Evolutionary conservation across 2,888 invertebrate species (phyloP).

Genomic region (Drosophila ustulata): DNA sequence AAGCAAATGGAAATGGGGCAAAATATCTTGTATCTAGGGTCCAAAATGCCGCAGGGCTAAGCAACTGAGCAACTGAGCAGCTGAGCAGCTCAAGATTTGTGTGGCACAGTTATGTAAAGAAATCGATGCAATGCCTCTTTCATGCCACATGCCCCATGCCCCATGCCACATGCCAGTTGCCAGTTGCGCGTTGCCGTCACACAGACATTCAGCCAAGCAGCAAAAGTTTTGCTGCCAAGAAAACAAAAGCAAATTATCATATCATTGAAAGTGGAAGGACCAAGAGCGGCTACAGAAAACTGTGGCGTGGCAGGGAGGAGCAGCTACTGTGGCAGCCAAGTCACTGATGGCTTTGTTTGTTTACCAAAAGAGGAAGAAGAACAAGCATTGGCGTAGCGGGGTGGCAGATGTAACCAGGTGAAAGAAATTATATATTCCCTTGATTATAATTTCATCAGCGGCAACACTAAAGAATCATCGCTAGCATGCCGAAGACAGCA

Average conservation of each 20-base stretch:
- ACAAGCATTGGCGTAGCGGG: not conserved
- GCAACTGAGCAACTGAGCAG: slow-evolving; percentile 47
- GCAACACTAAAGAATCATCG: slow-evolving; percentile 77
- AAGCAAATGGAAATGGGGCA: slow-evolving; percentile 24
- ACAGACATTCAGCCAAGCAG: slow-evolving; percentile 35
- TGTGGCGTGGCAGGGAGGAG: not conserved
- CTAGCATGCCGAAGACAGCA: slow-evolving; percentile 71
- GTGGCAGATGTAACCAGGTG: slow-evolving; percentile 78
- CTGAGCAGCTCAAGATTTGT: slow-evolving; percentile 41
- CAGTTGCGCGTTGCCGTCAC: slow-evolving; percentile 9
- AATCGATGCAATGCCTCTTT: slow-evolving; percentile 51
- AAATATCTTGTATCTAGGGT: slow-evolving; percentile 54
- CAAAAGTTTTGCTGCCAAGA: slow-evolving; percentile 65
- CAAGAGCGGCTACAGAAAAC: slow-evolving; percentile 10
- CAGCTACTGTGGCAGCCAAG: slow-evolving; percentile 28
- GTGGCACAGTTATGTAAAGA: slow-evolving; percentile 54
- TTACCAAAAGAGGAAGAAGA: slow-evolving; percentile 8
- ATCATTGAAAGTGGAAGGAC: slow-evolving; percentile 63
- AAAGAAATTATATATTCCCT: slow-evolving; percentile 83
- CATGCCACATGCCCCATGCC: slow-evolving; percentile 16
- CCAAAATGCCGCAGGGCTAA: slow-evolving; percentile 49
- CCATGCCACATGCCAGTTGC: slow-evolving; percentile 26
- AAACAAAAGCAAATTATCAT: slow-evolving; percentile 81
- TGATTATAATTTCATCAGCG: slow-evolving; percentile 84
- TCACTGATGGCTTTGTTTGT: slow-evolving; percentile 64